These are phyloP conservation scores for Stichopus horrens DNA, from an alignment of 53 echinoderm and acorn worm species.

Conservation along the genomic window DNA sequence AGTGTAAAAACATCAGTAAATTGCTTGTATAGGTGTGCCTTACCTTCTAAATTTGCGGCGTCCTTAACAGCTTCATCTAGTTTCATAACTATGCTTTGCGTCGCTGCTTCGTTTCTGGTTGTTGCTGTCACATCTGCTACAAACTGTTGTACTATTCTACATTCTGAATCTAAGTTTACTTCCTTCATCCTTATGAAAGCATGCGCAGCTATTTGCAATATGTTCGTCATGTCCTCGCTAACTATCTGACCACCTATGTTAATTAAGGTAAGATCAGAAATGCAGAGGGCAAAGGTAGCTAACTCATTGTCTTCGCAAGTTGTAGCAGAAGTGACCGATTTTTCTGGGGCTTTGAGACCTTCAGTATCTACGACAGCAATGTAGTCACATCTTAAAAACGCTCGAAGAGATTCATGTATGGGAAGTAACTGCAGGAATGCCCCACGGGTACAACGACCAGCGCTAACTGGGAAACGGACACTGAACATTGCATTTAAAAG, in stretches of 20 bases:
- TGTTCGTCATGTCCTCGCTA: constrained; percentile 12
- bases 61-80: constrained; percentile 3
- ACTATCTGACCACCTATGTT: constrained; percentile 32
- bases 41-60: constrained; percentile 10
- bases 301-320: constrained; percentile 9
- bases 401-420: not conserved
- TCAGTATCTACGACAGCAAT: constrained; percentile 10
- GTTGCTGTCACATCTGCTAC: constrained; percentile 14
- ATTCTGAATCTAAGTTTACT: not conserved
- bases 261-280: constrained; percentile 20
- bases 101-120: not conserved
- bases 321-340: not conserved
- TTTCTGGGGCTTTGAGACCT: constrained; percentile 12
- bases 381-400: not conserved
- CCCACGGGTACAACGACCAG: constrained; percentile 16
- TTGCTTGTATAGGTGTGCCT: not conserved
- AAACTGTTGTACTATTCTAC: constrained; percentile 23
- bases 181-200: constrained; percentile 34
- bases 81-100: constrained; percentile 2
- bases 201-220: constrained; percentile 25
- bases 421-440: not conserved
- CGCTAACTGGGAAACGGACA: constrained; percentile 3
- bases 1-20: constrained; percentile 23
- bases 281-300: constrained; percentile 35
- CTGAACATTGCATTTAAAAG: constrained; percentile 16